Evolutionary conservation across 2,888 invertebrate species (phyloP).

Genomic region (Campoplex capitator): DNA sequence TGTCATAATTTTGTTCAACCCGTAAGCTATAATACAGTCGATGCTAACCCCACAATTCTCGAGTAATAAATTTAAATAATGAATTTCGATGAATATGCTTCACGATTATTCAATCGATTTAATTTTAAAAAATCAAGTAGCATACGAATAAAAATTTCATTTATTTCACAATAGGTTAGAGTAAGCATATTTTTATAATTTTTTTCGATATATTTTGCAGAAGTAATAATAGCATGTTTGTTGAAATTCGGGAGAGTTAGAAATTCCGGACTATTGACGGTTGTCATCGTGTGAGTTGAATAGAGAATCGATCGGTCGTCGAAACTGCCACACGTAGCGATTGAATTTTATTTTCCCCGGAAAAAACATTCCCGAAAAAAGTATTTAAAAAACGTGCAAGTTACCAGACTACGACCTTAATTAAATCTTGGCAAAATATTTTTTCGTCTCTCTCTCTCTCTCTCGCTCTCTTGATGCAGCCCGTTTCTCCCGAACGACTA

Average conservation of each 20-base stretch:
- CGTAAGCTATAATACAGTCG: no score
- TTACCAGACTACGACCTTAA: no score
- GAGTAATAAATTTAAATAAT: no score
- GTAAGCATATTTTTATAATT: neutral
- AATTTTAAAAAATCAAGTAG: neutral
- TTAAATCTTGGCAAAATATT: no score
- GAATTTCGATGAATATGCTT: neutral
- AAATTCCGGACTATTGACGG: neutral
- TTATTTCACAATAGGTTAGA: neutral
- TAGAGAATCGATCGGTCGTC: constrained; percentile 10
- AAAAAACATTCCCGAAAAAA: no score
- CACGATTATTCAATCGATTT: neutral
- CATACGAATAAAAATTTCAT: neutral
- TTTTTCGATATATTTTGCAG: neutral
- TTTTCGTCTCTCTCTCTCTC: no score
- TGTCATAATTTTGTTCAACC: no score
- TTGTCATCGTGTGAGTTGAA: neutral
- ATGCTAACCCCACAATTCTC: no score
- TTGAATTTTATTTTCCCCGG: neutral
- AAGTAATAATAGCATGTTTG: neutral
- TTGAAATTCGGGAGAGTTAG: constrained; percentile 31
- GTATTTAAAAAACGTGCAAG: no score
- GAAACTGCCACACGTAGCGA: constrained; percentile 19
- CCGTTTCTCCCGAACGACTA: no score
- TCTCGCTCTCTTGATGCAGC: no score